Evolutionary conservation across 2,113 vertebrate species (phyloP).

Genomic region (Pitta sordida): DNA sequence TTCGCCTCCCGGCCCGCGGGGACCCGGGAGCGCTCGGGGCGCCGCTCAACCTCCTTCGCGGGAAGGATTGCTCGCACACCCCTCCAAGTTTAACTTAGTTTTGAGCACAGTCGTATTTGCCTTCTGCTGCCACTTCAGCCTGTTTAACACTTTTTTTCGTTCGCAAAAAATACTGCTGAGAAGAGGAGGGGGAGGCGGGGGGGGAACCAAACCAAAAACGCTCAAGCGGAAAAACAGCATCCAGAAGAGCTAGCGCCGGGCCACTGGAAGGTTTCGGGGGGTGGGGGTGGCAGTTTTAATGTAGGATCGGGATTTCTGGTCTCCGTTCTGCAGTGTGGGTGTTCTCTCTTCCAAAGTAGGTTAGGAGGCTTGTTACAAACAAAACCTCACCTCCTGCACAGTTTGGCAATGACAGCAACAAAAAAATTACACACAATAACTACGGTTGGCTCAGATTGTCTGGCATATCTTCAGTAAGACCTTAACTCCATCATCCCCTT

Average conservation of each 20-base stretch:
- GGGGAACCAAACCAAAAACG: background rate
- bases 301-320: background rate
- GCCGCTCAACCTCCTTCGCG: background rate
- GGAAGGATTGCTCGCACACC: background rate
- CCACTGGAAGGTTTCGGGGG: background rate
- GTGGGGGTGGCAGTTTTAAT: background rate
- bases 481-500: background rate
- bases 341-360: background rate
- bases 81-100: slow-evolving; percentile 1
- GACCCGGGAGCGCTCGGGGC: background rate
- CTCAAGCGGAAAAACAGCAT: background rate
- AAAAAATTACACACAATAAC: background rate
- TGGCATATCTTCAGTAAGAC: background rate
- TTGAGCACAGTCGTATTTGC: background rate
- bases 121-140: background rate
- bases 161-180: background rate
- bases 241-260: background rate
- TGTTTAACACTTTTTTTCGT: background rate
- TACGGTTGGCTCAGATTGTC: background rate
- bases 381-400: background rate
- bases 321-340: background rate
- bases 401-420: background rate
- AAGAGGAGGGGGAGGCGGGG: no score
- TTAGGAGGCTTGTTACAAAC: background rate
- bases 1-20: background rate